Base-by-base conservation (phyloP, 2,113 vertebrate genomes). In the Equus quagga region DNA sequence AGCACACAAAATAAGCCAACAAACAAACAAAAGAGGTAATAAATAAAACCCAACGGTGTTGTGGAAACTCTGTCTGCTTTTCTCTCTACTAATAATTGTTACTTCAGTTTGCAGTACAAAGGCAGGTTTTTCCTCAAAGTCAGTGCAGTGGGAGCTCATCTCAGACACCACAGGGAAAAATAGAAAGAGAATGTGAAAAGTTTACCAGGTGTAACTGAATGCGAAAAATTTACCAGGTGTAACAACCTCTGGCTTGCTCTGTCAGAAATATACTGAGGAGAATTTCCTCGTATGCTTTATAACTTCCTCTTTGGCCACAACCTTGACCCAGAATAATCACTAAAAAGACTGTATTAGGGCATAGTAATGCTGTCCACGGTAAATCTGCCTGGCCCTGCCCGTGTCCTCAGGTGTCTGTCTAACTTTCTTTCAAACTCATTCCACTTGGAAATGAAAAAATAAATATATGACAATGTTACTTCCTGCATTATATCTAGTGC, bases 391-490 rank as follows among this genome's bases (percentile, higher is more conserved):
- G 46, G 26, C 24, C 84, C 9, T 87, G 6, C 14, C 28, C 18
- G 4, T 65, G 15, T 70, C 31, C 84, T 78, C 33, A 80, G 19
- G n/a, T 12, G 85, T 56, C 13, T 44, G 54, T 67, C 2, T 54
- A 73, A 41, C 10, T 86, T 93, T 79, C 56, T 94, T 78, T 89
- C 49, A 73, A 94, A 83, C 44, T 56, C 81, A 86, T 65, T 91
- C n/a, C 21, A 1, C 41, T 94, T 65, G 33, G 60, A 83, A 80
- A 73, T 60, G 17, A 33, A 56, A 58, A 80, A 75, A 70, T 23
- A 88, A 83, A 81, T 33, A 51, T 8, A 54, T 2, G 5, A 36
- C 28, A 28, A 76, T 64, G 21, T 3, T 58, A 24, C 23, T 88
- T 84, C 31, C 54, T 51, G 14, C 36, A 14, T 56, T 85, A 10